phyloP scores from a whole-genome alignment of 2,113 vertebrate genomes.

The Fulica atra region DNA sequence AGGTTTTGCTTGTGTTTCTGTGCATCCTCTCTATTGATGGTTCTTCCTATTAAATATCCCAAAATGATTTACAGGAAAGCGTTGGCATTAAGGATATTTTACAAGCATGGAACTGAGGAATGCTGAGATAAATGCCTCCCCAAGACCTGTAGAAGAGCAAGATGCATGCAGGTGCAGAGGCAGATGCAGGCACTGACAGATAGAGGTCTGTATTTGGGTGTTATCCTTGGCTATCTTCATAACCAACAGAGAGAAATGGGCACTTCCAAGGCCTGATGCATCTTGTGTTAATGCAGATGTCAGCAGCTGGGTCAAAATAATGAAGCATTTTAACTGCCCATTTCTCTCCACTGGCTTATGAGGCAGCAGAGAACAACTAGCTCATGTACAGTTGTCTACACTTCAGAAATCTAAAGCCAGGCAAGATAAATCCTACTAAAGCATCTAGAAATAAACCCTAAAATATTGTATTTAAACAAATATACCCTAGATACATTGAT shows the following conservation, averaged over 20 bases:
- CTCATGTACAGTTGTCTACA: neutral
- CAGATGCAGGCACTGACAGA: neutral
- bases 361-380: neutral
- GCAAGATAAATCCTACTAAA: neutral
- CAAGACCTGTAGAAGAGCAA: neutral
- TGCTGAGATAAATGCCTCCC: neutral
- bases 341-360: neutral
- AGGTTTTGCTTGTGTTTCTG: neutral
- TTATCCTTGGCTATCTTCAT: neutral
- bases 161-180: neutral
- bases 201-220: neutral
- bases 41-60: neutral
- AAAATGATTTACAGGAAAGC: neutral
- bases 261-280: neutral
- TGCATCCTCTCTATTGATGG: neutral
- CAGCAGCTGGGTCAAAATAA: neutral
- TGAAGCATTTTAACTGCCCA: neutral
- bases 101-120: neutral
- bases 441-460: neutral
- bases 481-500: neutral
- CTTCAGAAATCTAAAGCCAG: neutral
- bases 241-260: neutral
- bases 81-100: neutral
- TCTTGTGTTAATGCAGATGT: neutral
- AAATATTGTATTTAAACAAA: neutral